Evolutionary conservation across 2,113 vertebrate genomes (phyloP).

Genomic region (Bufo gargarizans): DNA sequence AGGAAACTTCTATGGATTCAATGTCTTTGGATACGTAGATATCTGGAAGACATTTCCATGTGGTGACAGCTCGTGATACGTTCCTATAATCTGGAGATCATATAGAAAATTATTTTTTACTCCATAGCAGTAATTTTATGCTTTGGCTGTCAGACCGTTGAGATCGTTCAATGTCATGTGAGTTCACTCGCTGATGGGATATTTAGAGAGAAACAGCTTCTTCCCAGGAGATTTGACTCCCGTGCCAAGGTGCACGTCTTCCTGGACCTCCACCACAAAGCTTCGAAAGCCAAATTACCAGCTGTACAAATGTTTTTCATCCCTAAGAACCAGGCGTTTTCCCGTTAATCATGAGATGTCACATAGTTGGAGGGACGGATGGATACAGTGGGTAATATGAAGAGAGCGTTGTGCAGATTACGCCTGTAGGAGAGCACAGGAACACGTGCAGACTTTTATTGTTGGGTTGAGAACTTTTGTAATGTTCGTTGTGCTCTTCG

Average conservation of each 20-base stretch:
- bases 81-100: neutral
- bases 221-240: neutral
- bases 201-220: slow-evolving; percentile 29
- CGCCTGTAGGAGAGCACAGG: neutral
- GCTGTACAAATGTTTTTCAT: slow-evolving; percentile 50
- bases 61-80: neutral
- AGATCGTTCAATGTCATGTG: neutral
- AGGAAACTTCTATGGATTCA: neutral
- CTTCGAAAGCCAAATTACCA: neutral
- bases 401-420: neutral
- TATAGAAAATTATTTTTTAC: neutral
- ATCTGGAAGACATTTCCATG: neutral
- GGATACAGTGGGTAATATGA: neutral
- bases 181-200: slow-evolving; percentile 10
- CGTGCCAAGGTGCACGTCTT: slow-evolving; percentile 22
- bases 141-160: neutral
- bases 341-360: slow-evolving; percentile 31
- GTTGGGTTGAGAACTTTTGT: slow-evolving; percentile 3
- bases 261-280: slow-evolving; percentile 10
- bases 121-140: neutral
- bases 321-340: neutral
- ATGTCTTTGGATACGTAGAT: neutral
- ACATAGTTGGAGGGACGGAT: slow-evolving; percentile 26
- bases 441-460: slow-evolving; percentile 27
- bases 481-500: neutral